Conservation (phyloP, 2,113 vertebrate genomes). For the Paratilapia polleni region DNA sequence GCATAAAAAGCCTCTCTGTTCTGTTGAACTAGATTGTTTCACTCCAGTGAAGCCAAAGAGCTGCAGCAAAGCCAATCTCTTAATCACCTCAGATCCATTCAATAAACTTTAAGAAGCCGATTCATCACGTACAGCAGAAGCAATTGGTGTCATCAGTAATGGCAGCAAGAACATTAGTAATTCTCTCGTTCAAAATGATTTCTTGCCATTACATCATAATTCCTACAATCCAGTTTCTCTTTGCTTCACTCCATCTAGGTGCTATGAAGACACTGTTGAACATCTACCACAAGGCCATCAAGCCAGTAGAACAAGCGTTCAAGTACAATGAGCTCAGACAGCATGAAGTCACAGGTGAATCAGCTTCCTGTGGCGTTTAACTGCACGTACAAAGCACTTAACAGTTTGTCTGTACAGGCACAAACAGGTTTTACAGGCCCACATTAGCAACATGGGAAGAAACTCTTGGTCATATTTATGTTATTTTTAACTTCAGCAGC, state of each 20-base stretch:
- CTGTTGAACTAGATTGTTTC: slow-evolving; percentile 16
- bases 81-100: slow-evolving; percentile 43
- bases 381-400: neutral
- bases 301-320: slow-evolving; percentile 93
- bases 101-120: slow-evolving; percentile 36
- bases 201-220: neutral
- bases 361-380: neutral
- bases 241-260: slow-evolving; percentile 68
- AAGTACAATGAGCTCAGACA: slow-evolving; percentile 96
- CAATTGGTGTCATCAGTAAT: slow-evolving; percentile 29
- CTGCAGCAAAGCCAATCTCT: slow-evolving; percentile 15
- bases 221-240: neutral
- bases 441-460: neutral
- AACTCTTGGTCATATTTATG: neutral
- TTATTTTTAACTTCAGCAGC: neutral
- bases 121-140: slow-evolving; percentile 40
- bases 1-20: slow-evolving; percentile 57
- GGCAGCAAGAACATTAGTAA: neutral
- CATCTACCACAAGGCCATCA: slow-evolving; percentile 93
- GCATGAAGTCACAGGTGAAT: slow-evolving; percentile 94
- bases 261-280: slow-evolving; percentile 90
- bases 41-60: slow-evolving; percentile 4
- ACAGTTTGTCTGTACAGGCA: neutral
- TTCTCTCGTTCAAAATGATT: neutral
- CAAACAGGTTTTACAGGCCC: slow-evolving; percentile 3